A percentile compares a stretch with the other conserved stretches of the same genome.
phyloP scores from a whole-genome alignment of 2,113 vertebrate genomes.

The Podiceps cristatus region DNA sequence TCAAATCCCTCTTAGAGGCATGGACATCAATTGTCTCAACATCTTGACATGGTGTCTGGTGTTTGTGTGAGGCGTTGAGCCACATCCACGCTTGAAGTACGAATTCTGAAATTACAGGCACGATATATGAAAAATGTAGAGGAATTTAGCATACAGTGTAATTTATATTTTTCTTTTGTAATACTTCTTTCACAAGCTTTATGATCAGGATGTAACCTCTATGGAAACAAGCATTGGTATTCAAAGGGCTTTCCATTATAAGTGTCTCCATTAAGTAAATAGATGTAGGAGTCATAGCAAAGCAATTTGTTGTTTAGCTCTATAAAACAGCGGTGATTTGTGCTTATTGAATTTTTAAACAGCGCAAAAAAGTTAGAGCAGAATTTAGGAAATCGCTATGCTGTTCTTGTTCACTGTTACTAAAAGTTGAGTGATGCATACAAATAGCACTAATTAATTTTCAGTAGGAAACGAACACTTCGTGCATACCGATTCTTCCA shows the following conservation, averaged over 20 bases:
- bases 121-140: background rate
- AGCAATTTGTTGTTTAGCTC: slow-evolving; percentile 52
- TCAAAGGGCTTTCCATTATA: slow-evolving; percentile 5
- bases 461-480: slow-evolving; percentile 12
- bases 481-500: slow-evolving; percentile 34
- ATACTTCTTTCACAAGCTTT: background rate
- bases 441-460: slow-evolving; percentile 69
- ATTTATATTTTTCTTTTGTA: background rate
- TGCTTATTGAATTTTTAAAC: slow-evolving; percentile 63
- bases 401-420: slow-evolving; percentile 1
- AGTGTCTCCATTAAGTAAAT: slow-evolving; percentile 5
- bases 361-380: background rate
- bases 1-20: background rate
- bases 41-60: background rate
- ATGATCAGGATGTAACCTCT: background rate
- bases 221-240: background rate
- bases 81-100: background rate
- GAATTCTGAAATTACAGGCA: background rate
- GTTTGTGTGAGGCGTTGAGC: background rate
- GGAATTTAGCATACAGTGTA: background rate
- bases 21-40: background rate
- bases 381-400: background rate
- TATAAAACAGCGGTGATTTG: slow-evolving; percentile 54
- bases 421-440: slow-evolving; percentile 47
- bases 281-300: slow-evolving; percentile 10